Conservation (phyloP, 2,113 vertebrate species). For the Engystomops pustulosus region DNA sequence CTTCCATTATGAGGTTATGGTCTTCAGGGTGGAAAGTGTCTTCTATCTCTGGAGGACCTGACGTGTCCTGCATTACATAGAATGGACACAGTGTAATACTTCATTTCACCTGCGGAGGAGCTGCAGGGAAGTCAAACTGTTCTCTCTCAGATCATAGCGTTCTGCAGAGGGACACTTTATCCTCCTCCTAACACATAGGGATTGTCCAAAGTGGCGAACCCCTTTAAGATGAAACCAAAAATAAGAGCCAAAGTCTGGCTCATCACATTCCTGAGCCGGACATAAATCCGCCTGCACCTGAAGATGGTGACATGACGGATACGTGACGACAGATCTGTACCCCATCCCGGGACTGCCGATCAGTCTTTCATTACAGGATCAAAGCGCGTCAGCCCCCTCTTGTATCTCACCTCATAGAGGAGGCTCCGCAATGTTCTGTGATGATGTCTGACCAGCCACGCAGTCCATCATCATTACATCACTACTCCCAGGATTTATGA, state of each 20-base stretch:
- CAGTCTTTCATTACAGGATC: background rate
- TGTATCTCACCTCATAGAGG: background rate
- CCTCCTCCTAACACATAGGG: too few species aligned
- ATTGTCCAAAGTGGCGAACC: background rate
- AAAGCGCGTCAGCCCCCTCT: background rate
- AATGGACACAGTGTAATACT: background rate
- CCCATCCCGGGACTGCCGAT: background rate
- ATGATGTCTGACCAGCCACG: background rate
- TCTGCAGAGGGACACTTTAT: background rate
- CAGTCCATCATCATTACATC: background rate
- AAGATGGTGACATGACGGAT: constrained; percentile 6
- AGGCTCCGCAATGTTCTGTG: background rate
- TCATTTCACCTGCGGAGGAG: background rate
- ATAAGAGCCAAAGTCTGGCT: background rate
- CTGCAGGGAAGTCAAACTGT: background rate
- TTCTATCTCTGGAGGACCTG: background rate
- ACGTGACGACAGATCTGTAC: background rate
- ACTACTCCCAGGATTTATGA: background rate
- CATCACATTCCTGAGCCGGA: background rate
- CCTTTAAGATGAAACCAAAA: background rate
- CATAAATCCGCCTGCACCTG: background rate
- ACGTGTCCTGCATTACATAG: background rate
- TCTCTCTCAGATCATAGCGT: background rate
- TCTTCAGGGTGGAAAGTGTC: background rate
- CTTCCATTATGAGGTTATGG: too few species aligned